These are phyloP conservation scores for Tiaroga cobitis DNA, from an alignment of 2,797 vertebrate species.

Conservation along the genomic window DNA sequence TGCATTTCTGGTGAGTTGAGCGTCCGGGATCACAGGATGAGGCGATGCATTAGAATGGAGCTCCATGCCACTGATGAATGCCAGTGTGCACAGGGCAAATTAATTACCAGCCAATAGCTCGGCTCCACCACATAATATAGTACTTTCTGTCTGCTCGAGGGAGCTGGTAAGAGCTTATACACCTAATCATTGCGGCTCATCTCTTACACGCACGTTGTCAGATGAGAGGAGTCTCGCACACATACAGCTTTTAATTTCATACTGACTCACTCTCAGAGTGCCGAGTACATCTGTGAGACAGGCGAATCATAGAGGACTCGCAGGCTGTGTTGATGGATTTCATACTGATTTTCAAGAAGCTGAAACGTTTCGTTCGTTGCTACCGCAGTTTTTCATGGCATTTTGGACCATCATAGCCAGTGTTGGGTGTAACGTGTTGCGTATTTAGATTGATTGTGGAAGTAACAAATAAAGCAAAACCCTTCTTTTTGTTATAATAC, in stretches of 20 bases:
- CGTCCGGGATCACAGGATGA: constrained; percentile 28
- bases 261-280: constrained; percentile 15
- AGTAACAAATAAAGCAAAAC: neutral
- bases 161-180: constrained; percentile 45
- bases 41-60: constrained; percentile 40
- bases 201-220: constrained; percentile 32
- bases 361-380: neutral
- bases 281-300: constrained; percentile 2
- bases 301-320: constrained; percentile 8
- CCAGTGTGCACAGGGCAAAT: constrained; percentile 43
- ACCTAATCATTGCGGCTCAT: constrained; percentile 52
- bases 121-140: constrained; percentile 46
- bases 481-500: neutral
- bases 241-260: constrained; percentile 46
- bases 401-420: neutral
- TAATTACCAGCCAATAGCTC: constrained; percentile 56
- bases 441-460: neutral
- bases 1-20: neutral
- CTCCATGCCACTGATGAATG: constrained; percentile 19
- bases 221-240: constrained; percentile 25
- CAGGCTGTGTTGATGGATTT: neutral
- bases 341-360: constrained; percentile 8
- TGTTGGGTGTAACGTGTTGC: neutral
- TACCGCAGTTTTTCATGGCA: neutral
- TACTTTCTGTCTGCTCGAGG: constrained; percentile 49